Evolutionary conservation across 2,113 vertebrate genomes (phyloP).

Genomic region (Cochlearius cochlearius): DNA sequence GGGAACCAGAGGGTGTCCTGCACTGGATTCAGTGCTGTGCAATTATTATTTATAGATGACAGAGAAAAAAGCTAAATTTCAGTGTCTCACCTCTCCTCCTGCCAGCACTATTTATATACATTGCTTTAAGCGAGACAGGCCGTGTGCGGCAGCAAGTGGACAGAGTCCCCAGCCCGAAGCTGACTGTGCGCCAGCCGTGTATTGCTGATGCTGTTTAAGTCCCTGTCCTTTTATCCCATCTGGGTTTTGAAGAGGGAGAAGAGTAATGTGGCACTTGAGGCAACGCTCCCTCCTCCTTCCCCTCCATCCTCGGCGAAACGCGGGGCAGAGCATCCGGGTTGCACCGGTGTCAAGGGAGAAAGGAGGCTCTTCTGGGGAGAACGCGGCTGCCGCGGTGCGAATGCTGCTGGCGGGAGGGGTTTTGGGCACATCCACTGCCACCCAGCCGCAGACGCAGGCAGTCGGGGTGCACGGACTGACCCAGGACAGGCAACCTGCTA

Average conservation of each 20-base stretch:
- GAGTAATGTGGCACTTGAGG: not conserved
- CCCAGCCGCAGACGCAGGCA: not conserved
- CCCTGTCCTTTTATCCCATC: not conserved
- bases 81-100: not conserved
- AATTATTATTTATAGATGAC: not conserved
- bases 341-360: not conserved
- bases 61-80: not conserved
- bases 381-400: not conserved
- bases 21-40: not conserved
- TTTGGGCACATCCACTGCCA: not conserved
- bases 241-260: not conserved
- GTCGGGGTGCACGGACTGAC: not conserved
- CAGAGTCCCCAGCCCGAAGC: not conserved
- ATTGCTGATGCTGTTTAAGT: not conserved
- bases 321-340: not conserved
- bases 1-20: not conserved
- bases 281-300: not conserved
- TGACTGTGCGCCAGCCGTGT: not conserved
- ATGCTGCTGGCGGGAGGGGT: not conserved
- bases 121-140: not conserved
- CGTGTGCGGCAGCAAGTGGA: not conserved
- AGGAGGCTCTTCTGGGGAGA: not conserved
- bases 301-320: not conserved
- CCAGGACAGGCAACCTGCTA: not conserved
- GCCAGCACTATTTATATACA: not conserved